These are phyloP conservation scores for Dasyprocta punctata DNA, from an alignment of 2,113 vertebrate species.

Conservation along the genomic window DNA sequence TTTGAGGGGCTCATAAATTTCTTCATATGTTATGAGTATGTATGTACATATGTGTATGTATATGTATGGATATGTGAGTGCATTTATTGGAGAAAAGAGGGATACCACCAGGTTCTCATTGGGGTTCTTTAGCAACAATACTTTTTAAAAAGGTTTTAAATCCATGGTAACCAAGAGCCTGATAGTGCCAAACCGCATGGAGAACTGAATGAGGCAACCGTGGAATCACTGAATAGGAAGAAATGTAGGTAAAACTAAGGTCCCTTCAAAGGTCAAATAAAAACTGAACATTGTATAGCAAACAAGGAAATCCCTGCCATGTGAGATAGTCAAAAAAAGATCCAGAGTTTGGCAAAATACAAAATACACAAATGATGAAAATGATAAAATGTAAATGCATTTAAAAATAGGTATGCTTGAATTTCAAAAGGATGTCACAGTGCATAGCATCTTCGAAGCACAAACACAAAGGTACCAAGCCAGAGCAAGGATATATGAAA, in stretches of 20 bases:
- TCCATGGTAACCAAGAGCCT: not conserved
- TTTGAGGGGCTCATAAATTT: not conserved
- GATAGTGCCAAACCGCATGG: not conserved
- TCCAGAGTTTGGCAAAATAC: not conserved
- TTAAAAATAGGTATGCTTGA: slow-evolving; percentile 19
- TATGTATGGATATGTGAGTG: not conserved
- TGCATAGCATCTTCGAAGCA: not conserved
- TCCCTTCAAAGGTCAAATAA: not conserved
- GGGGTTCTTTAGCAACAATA: not conserved
- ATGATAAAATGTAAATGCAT: not conserved
- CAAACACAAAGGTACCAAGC: slow-evolving; percentile 1
- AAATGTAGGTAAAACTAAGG: not conserved
- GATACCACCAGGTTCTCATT: not conserved
- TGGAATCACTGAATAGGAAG: not conserved
- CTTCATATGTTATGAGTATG: not conserved
- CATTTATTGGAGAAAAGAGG: not conserved
- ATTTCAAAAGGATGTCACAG: not conserved
- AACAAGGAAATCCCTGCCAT: not conserved
- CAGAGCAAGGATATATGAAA: not conserved
- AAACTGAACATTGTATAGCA: not conserved
- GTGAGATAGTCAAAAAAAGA: not conserved
- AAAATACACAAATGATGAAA: slow-evolving; percentile 34
- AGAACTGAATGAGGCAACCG: not conserved
- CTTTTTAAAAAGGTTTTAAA: not conserved
- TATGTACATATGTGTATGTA: not conserved